A percentile compares a stretch with the other conserved stretches of the same genome.
Evolutionary conservation across 2,797 vertebrate species (phyloP).

Genomic region (Dicrostonyx torquatus): DNA sequence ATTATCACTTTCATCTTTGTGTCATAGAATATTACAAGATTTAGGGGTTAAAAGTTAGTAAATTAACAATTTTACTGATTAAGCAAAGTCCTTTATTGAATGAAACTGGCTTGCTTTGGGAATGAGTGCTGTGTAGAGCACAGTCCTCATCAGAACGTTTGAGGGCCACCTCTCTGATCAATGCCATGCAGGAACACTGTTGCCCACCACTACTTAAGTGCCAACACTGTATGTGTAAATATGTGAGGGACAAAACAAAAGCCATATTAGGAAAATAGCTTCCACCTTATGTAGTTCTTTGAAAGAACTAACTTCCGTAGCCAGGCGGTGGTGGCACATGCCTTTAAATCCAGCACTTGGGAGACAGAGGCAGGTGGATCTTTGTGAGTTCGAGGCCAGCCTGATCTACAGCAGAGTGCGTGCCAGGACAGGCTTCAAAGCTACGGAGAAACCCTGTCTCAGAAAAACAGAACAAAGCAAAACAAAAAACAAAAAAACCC

Average conservation of each 20-base stretch:
- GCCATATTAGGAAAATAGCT: neutral
- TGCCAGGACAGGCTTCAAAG: too few species aligned
- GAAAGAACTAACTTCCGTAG: neutral
- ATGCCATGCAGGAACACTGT: neutral
- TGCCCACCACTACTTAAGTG: neutral
- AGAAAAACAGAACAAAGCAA: too few species aligned
- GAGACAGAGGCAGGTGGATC: too few species aligned
- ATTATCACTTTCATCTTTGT: neutral
- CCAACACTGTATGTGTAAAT: neutral
- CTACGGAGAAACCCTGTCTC: too few species aligned
- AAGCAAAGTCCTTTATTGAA: neutral
- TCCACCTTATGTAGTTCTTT: neutral
- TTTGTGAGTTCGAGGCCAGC: too few species aligned
- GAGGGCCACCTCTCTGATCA: neutral
- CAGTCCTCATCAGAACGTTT: neutral
- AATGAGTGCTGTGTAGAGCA: neutral
- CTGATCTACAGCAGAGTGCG: too few species aligned
- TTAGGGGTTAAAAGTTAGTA: neutral
- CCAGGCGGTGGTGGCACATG: too few species aligned
- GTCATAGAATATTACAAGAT: constrained; percentile 1
- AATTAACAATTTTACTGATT: neutral
- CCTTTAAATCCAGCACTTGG: too few species aligned
- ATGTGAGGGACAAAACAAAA: neutral
- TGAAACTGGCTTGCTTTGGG: neutral
- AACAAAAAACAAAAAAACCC: too few species aligned